Evolutionary conservation across 2,888 invertebrate species (phyloP).

Genomic region (Phalera bucephala): DNA sequence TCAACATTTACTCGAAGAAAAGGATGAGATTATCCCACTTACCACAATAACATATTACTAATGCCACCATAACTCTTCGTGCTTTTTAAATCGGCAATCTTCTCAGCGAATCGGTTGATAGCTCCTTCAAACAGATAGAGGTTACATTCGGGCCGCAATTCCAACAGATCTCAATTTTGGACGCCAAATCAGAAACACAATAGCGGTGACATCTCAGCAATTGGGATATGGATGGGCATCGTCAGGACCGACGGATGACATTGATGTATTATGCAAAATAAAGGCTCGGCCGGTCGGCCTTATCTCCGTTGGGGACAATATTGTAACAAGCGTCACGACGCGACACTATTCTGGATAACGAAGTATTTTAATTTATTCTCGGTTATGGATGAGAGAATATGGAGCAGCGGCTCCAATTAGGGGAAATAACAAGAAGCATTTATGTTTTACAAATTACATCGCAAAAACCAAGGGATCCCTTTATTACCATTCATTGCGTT

Average conservation of each 20-base stretch:
- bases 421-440: too few relatives aligned
- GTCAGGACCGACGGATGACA: constrained; percentile 24
- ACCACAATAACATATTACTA: too few relatives aligned
- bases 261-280: constrained; percentile 54
- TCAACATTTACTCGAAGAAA: too few relatives aligned
- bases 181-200: constrained; percentile 22
- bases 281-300: constrained; percentile 19
- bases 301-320: constrained; percentile 9
- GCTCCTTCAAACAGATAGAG: constrained; percentile 1
- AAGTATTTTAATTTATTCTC: neutral
- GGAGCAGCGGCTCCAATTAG: too few relatives aligned
- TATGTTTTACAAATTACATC: too few relatives aligned
- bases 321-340: constrained; percentile 6
- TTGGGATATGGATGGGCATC: constrained; percentile 28
- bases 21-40: too few relatives aligned
- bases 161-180: constrained; percentile 16
- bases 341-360: constrained; percentile 6
- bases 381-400: constrained; percentile 7
- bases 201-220: constrained; percentile 20
- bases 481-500: too few relatives aligned
- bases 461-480: too few relatives aligned
- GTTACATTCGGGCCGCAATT: constrained; percentile 2
- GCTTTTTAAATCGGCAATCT: neutral
- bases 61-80: neutral
- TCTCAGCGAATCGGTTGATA: neutral